Conservation (phyloP, 2,113 vertebrate genomes). For the Syngnathus typhle region DNA sequence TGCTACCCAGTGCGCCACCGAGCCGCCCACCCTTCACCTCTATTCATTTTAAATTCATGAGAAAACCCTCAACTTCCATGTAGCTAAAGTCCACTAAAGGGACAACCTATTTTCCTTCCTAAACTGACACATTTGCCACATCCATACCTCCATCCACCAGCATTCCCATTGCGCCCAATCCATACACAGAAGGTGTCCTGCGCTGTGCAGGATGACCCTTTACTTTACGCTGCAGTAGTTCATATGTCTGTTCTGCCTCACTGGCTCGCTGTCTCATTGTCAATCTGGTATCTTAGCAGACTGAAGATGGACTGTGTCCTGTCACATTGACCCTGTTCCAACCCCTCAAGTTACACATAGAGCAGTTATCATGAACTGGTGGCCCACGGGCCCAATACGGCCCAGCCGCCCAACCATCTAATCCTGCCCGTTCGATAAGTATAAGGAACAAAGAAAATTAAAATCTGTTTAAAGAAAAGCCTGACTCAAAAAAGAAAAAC, state of each 20-base stretch:
- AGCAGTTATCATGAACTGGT: neutral
- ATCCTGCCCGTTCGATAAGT: no score
- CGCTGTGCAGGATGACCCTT: conserved; percentile 49
- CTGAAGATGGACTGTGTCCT: conserved; percentile 35
- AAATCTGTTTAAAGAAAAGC: no score
- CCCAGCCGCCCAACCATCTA: no score
- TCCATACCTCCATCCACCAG: conserved; percentile 14
- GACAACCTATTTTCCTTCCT: neutral
- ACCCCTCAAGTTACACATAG: conserved; percentile 15
- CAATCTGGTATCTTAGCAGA: conserved; percentile 49
- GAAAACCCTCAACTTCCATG: conserved; percentile 5
- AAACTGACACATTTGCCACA: neutral
- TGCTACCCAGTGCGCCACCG: no score
- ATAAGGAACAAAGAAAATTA: no score
- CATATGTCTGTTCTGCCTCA: conserved; percentile 53
- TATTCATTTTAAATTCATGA: conserved; percentile 8
- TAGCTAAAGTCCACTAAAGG: conserved; percentile 25
- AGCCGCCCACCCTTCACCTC: neutral
- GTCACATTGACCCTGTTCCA: conserved; percentile 30
- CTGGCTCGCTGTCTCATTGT: conserved; percentile 38
- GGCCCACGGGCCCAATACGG: no score
- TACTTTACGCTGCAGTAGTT: conserved; percentile 54
- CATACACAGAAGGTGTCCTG: conserved; percentile 30
- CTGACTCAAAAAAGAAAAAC: no score
- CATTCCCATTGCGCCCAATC: neutral